Evolutionary conservation across 1,140 invertebrate species (phyloP), one percentile per base, ranked within the genome.

Genomic region (Marisa cornuarietis): DNA sequence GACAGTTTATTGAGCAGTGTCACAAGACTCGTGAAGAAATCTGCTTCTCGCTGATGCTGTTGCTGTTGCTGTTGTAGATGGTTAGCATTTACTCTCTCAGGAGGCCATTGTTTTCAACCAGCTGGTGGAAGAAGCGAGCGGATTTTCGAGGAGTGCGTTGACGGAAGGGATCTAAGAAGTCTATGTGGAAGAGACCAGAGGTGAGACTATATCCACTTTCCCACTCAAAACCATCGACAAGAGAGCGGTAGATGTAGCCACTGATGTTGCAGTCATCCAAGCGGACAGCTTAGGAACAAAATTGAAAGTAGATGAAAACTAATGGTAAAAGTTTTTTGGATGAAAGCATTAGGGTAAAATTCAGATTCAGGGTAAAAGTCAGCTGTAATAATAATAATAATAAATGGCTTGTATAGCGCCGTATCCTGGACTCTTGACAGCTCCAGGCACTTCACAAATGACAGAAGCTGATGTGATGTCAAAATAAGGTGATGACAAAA

Each of bases 211-310:
- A 91, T 6, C 91, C 91, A 52, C 77, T 84, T 0, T 87, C 87
- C 95, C 95, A 96, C 90, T 96, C 95, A 87, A 95, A 96, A 87
- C 95, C 96, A 79, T 96, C 95, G 77, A 96, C 88, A 0, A 96
- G 87, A 82, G 94, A 94, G 95, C 95, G 96, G 72, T 93, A 91
- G 0, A 93, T 93, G 85, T 96, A 96, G 0, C 92, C 94, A 14
- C 90, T 88, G 0, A 96, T 92, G 24, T 94, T 93, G 61, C 93
- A 94, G 0, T 92, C 92, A 83, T 95, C 94, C 22, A 93, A 90
- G 54, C 93, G 84, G 6, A 95, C 92, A 3, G 95, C 94, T 91
- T 72, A 74, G 31, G 86, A 85, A 80, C 24, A 76, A 81, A 77
- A 68, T 49, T 63, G 16, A 58, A 58, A 58, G 54, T 18, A 58